phyloP scores from a whole-genome alignment of 2,113 vertebrate genomes.

The Chamaea fasciata region DNA sequence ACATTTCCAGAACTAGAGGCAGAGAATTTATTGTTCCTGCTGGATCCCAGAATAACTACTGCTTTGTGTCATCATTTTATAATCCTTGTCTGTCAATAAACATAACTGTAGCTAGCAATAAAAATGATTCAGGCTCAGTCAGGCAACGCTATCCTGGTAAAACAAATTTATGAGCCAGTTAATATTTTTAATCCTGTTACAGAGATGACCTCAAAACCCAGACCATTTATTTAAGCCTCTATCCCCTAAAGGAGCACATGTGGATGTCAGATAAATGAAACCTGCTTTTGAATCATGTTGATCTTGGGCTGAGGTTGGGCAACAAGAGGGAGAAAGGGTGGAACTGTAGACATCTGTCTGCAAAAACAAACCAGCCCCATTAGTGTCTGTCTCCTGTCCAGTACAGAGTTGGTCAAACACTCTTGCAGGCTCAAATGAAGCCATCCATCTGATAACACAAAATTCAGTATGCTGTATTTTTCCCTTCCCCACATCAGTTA shows the following conservation, averaged over 20 bases:
- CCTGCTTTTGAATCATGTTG: constrained; percentile 21
- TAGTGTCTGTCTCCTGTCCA: neutral
- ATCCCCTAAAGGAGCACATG: constrained; percentile 6
- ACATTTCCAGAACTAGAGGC: constrained; percentile 53
- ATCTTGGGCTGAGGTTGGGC: neutral
- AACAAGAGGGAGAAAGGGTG: neutral
- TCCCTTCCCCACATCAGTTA: constrained; percentile 4
- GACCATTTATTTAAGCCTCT: constrained; percentile 36
- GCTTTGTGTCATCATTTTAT: constrained; percentile 65
- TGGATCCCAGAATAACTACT: constrained; percentile 61
- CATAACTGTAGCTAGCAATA: constrained; percentile 58
- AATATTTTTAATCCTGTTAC: constrained; percentile 64
- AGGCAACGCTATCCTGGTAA: constrained; percentile 16
- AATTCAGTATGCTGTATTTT: neutral
- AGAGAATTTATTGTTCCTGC: constrained; percentile 64
- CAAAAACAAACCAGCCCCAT: neutral
- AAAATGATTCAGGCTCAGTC: constrained; percentile 53
- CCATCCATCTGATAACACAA: neutral
- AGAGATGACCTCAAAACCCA: constrained; percentile 44
- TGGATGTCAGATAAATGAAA: constrained; percentile 35
- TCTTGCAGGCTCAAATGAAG: neutral
- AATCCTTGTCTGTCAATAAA: constrained; percentile 68
- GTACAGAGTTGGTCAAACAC: neutral
- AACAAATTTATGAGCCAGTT: constrained; percentile 53
- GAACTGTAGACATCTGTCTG: neutral